Evolutionary conservation across 2,888 invertebrate genomes (phyloP).

Genomic region (Pecten maximus): DNA sequence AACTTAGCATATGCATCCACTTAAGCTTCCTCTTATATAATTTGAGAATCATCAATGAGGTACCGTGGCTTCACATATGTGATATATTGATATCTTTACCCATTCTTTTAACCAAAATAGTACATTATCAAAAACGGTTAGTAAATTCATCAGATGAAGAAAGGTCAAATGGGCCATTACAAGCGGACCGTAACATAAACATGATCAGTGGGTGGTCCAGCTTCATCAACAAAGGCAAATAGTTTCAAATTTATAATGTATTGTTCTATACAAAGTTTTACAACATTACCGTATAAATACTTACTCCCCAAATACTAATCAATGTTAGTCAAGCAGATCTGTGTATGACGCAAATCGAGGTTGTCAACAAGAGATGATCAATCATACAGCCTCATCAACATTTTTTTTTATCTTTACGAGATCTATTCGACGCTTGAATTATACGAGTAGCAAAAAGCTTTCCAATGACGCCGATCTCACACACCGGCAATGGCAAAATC

Average conservation of each 20-base stretch:
- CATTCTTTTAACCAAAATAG: too few species aligned
- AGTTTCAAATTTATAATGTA: neutral
- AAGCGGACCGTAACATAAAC: neutral
- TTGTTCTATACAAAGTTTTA: neutral
- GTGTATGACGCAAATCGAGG: neutral
- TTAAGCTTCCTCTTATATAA: too few species aligned
- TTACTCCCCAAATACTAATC: neutral
- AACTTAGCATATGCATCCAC: too few species aligned
- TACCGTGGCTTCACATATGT: too few species aligned
- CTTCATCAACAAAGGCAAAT: neutral
- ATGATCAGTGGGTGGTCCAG: neutral
- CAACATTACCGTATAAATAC: neutral
- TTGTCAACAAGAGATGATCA: neutral
- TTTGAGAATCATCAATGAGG: too few species aligned
- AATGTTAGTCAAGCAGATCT: neutral
- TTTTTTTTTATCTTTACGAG: neutral
- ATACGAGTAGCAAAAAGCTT: neutral
- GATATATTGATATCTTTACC: too few species aligned
- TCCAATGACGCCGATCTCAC: neutral
- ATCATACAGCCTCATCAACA: conserved; percentile 17
- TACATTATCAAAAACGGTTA: too few species aligned
- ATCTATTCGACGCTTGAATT: neutral
- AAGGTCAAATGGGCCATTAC: neutral
- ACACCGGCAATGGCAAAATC: neutral
- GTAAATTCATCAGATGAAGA: too few species aligned